Evolutionary conservation across 2,888 invertebrate genomes (phyloP).

Genomic region (Isoperla grammatica): DNA sequence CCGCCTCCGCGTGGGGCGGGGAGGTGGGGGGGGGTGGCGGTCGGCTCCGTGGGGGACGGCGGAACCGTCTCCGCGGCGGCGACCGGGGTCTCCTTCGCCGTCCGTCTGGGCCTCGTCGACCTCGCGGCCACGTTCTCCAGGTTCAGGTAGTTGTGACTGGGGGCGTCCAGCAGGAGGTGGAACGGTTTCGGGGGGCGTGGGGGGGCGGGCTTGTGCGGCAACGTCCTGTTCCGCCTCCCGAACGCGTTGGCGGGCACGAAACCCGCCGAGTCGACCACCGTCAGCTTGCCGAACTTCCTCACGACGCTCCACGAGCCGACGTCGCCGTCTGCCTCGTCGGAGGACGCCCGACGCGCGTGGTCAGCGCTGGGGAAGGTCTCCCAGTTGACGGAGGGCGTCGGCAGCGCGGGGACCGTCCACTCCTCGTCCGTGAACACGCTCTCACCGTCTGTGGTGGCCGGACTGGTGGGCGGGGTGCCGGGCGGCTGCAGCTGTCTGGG

Average conservation of each 20-base stretch:
- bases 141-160: conserved; percentile 47
- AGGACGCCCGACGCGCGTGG: conserved; percentile 46
- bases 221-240: conserved; percentile 24
- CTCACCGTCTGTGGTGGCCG: conserved; percentile 55
- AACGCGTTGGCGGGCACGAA: conserved; percentile 35
- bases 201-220: conserved; percentile 48
- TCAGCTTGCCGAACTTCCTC: conserved; percentile 53
- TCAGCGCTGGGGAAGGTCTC: conserved; percentile 42
- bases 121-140: conserved; percentile 37
- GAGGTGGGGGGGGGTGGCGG: conserved; percentile 14
- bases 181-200: conserved; percentile 73
- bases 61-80: conserved; percentile 34
- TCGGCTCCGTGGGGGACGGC: not conserved
- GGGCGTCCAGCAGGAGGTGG: conserved; percentile 47
- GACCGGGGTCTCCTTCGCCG: conserved; percentile 30
- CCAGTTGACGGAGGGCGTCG: conserved; percentile 45
- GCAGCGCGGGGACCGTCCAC: conserved; percentile 51
- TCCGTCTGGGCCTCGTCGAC: conserved; percentile 5
- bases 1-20: conserved; percentile 21
- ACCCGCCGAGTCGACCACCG: conserved; percentile 33
- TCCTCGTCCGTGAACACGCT: conserved; percentile 66
- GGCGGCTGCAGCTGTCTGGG: conserved; percentile 38
- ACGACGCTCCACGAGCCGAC: conserved; percentile 46
- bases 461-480: conserved; percentile 53
- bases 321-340: conserved; percentile 48